phyloP scores from a whole-genome alignment of 2,113 vertebrate genomes.

The Eurystomus gularis region DNA sequence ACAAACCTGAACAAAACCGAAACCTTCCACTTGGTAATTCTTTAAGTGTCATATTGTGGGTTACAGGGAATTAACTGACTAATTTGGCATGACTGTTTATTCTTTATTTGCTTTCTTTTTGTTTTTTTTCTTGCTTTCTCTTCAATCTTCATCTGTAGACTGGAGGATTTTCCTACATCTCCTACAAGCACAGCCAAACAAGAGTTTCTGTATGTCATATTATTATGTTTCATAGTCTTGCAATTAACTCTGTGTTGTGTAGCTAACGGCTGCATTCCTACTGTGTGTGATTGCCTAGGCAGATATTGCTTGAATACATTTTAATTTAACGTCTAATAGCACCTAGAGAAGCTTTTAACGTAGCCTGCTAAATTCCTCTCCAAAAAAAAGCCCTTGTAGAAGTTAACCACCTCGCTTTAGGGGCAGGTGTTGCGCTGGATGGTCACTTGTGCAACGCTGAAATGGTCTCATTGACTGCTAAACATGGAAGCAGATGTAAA shows the following conservation, averaged over 20 bases:
- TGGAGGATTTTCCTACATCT: constrained; percentile 99
- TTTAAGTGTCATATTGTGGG: constrained; percentile 60
- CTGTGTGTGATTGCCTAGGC: constrained; percentile 47
- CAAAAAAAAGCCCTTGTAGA: neutral
- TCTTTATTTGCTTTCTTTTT: constrained; percentile 80
- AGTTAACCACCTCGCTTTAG: neutral
- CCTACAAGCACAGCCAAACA: constrained; percentile 99
- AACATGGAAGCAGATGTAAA: neutral
- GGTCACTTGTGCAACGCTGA: neutral
- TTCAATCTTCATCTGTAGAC: constrained; percentile 86
- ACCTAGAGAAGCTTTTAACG: neutral
- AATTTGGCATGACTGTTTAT: constrained; percentile 72
- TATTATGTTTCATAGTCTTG: constrained; percentile 72
- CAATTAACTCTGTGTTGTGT: constrained; percentile 61
- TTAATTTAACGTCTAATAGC: neutral
- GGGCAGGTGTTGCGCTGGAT: neutral
- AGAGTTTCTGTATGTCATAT: constrained; percentile 97
- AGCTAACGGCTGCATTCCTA: constrained; percentile 51
- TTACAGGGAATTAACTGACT: constrained; percentile 66
- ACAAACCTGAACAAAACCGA: neutral
- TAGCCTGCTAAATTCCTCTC: neutral
- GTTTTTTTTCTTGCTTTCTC: constrained; percentile 81
- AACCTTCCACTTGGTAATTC: neutral
- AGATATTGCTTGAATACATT: constrained; percentile 4
- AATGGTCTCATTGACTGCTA: neutral